Evolutionary conservation across 2,113 vertebrate genomes (phyloP).

Genomic region (Tupaia tana): DNA sequence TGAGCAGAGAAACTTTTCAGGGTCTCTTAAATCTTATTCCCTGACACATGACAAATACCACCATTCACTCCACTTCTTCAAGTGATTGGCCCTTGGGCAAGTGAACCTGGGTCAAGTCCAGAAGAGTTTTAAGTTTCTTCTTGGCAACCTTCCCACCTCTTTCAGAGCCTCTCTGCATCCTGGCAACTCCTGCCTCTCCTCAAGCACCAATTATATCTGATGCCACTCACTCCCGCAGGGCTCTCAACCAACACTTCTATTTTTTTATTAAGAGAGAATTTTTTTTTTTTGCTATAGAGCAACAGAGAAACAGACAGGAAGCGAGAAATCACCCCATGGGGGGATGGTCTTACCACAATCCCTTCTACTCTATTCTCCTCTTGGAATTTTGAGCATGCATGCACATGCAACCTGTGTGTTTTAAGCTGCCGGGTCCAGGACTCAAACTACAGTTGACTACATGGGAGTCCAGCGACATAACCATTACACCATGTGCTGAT

Average conservation of each 20-base stretch:
- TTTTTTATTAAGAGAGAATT: too few relatives aligned
- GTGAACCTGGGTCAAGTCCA: neutral
- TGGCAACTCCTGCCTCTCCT: neutral
- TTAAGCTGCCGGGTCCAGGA: too few relatives aligned
- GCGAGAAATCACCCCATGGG: too few relatives aligned
- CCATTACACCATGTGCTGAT: too few relatives aligned
- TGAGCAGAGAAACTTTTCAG: neutral
- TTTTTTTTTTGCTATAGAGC: too few relatives aligned
- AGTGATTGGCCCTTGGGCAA: neutral
- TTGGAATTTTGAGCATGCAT: too few relatives aligned
- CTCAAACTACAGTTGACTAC: too few relatives aligned
- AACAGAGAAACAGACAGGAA: too few relatives aligned
- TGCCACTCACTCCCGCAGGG: neutral
- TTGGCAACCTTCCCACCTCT: neutral
- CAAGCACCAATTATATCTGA: neutral
- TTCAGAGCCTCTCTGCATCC: neutral
- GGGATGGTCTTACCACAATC: too few relatives aligned
- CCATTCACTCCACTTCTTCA: neutral
- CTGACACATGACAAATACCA: neutral
- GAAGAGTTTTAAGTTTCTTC: conserved; percentile 3
- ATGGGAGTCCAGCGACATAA: too few relatives aligned
- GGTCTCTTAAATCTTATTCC: neutral
- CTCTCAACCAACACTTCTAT: neutral
- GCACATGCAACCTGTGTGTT: too few relatives aligned
- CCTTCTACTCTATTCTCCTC: too few relatives aligned